Base-by-base conservation (phyloP, 2,113 vertebrate species). In the Aspidoscelis tigris region DNA sequence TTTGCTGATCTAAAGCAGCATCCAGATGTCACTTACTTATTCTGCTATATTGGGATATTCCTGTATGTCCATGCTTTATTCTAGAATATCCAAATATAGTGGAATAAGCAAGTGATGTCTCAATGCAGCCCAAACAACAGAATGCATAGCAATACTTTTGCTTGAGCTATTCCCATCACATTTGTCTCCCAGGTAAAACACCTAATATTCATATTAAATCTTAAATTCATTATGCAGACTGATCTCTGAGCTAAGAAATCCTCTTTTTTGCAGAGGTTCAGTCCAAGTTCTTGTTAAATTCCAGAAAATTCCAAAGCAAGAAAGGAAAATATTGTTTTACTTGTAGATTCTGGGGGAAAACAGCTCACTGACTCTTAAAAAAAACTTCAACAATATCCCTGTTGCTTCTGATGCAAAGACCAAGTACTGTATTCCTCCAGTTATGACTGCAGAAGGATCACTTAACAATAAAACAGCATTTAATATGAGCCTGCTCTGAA, bases 381-480 rank as follows among this genome's bases (percentile, higher is more conserved):
- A 3, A 39, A 7, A 3, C 20, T 33, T 72, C 6, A 50, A 2
- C 44, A n/a, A 73, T 82, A 73, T 5, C 14, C 39, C 22, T 58
- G 50, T 55, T 33, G 2, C 12, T 39, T 71, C 50, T 55, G 22
- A 12, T 33, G 26, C 2, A 5, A 7, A 18, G 53, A 44, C 22
- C 2, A 81, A 3, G 18, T 33, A 33, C 33, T 33, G 33, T 24
- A 24, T 50, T 50, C 47, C 47, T 50, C 47, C 8, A 9, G 47
- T 50, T 9, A 50, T 9, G 8, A 50, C 47, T 50, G 47, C 47
- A 50, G 5, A 50, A 50, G 5, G 8, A 50, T 50, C 47, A 50
- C 47, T 50, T 92, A 91, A 90, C 88, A 92, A 92, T 86, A 89
- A 24, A 21, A 86, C 87, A 89, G 82, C 76, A 82, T 91, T 90